Percentiles rank a stretch among this genome's conserved stretches.
Evolutionary conservation across 2,113 vertebrate species (phyloP).

Genomic region (Actenoides lindsayi): DNA sequence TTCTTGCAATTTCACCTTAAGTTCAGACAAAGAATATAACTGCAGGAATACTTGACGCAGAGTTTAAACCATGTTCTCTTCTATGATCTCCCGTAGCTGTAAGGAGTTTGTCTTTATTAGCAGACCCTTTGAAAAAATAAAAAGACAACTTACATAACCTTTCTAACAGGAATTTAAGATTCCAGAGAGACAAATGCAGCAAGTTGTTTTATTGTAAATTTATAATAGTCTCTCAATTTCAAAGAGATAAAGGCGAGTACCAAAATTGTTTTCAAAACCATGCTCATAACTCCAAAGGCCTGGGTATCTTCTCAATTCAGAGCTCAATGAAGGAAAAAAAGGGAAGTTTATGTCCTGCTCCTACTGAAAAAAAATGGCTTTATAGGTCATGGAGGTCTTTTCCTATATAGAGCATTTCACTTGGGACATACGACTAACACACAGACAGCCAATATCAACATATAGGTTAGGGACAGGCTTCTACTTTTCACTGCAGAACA

Average conservation of each 20-base stretch:
- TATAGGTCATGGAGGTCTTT: neutral
- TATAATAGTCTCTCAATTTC: neutral
- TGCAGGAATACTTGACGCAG: neutral
- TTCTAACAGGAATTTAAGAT: conserved; percentile 3
- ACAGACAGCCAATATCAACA: neutral
- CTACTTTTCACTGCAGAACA: neutral
- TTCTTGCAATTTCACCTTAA: neutral
- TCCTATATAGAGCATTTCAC: neutral
- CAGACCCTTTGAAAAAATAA: neutral
- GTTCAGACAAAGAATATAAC: neutral
- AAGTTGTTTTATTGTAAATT: conserved; percentile 36
- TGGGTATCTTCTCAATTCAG: neutral
- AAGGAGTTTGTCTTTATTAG: neutral
- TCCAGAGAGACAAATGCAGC: neutral
- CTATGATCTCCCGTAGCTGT: neutral
- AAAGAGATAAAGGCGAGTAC: neutral
- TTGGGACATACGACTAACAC: neutral
- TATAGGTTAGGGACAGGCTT: neutral
- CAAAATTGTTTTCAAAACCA: neutral
- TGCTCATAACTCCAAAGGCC: neutral
- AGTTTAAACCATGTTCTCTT: neutral
- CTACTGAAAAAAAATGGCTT: neutral
- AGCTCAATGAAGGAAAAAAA: neutral
- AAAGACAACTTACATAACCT: neutral
- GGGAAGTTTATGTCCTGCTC: neutral